Base-by-base conservation (phyloP, 2,113 vertebrate species). In the Lota lota region DNA sequence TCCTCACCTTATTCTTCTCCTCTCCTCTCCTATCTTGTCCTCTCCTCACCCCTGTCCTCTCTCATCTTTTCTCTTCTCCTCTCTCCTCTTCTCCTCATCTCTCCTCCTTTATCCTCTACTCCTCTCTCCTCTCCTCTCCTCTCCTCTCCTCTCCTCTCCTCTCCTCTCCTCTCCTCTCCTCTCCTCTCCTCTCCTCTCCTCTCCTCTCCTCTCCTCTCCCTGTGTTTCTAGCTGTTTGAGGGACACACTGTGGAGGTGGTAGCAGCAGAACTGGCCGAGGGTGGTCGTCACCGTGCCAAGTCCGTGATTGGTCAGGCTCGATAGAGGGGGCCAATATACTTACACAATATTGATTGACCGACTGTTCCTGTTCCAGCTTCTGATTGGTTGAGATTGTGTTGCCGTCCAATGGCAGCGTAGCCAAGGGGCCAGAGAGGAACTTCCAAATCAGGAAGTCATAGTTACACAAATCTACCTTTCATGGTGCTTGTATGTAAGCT, bases 301-400 rank as follows among this genome's bases (percentile, higher is more conserved):
- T 68, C 1, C 64, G 70, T 80, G 81, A 88, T 85, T 80, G 80
- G 77, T 75, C 1, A 56, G 62, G 76, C 53, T 67, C 7, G 56
- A 72, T 82, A 76, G 75, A 47, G 16, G 64, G 57, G 68, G 61
- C 58, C 64, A 64, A 64, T 76, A 69, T 2, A 63, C 53, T 68
- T 84, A 82, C 82, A 83, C 79, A 75, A 65, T 11, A 73, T 66
- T 85, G 84, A 90, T 87, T 85, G 73, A 73, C 61, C 80, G 71
- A 83, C 70, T 87, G 82, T 84, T 87, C 66, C 61, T 6, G 40
- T 65, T 85, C 77, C 81, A 88, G 82, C 66, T 4, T 56, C 75
- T 85, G 80, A 87, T 83, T 89, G 79, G 84, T 66, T 84, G 66
- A 56, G 80, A 82, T 66, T 72, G 68, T 20, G 76, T 71, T 61